Percentiles rank a stretch among this genome's conserved stretches.
Conservation (phyloP, 2,113 vertebrate species). For the Alligator sinensis region DNA sequence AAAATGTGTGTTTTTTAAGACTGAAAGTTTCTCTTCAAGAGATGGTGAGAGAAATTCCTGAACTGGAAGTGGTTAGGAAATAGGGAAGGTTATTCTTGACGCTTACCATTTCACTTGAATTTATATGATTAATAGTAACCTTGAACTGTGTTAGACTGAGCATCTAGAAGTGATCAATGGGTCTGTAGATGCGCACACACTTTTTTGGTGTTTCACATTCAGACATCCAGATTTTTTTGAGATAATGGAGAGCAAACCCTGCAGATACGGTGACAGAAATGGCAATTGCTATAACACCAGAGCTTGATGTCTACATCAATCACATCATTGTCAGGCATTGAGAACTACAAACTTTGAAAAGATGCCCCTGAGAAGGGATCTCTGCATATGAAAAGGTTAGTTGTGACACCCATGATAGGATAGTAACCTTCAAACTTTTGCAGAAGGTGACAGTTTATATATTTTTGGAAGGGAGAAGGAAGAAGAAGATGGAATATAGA, state of each 20-base stretch:
- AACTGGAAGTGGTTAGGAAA: not conserved
- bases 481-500: not conserved
- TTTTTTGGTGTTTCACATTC: not conserved
- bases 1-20: not conserved
- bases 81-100: not conserved
- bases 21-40: not conserved
- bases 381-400: not conserved
- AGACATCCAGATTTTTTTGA: not conserved
- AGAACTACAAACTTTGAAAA: not conserved
- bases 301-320: not conserved
- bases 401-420: not conserved
- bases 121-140: not conserved
- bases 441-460: not conserved
- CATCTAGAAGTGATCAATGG: not conserved
- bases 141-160: not conserved
- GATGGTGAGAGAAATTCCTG: not conserved
- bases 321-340: fast-evolving
- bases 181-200: not conserved
- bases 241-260: not conserved
- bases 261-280: not conserved
- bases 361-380: not conserved
- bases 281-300: not conserved
- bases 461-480: not conserved
- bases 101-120: not conserved
- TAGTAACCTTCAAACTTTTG: not conserved